Evolutionary conservation across 1,140 invertebrate genomes (phyloP).

Genomic region (Brachystomella parvula): DNA sequence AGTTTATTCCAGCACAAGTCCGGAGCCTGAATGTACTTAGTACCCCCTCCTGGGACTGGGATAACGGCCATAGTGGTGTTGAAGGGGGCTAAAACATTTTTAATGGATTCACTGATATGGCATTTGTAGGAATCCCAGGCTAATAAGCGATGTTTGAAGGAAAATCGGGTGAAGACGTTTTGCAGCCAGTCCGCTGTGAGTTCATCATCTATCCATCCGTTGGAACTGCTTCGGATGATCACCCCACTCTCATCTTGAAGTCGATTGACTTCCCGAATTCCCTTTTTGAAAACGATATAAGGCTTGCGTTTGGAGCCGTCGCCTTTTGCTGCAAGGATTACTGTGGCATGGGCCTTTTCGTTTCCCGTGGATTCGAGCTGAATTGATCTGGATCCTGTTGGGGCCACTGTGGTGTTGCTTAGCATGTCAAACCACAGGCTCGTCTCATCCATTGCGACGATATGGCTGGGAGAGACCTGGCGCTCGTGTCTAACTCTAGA

Average conservation of each 20-base stretch:
- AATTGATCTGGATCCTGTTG: background rate
- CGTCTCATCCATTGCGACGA: no score
- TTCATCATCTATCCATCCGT: constrained; percentile 37
- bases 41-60: constrained; percentile 35
- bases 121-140: constrained; percentile 36
- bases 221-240: constrained; percentile 24
- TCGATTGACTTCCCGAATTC: constrained; percentile 31
- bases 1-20: constrained; percentile 37
- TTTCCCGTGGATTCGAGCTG: constrained; percentile 36
- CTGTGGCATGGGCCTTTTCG: constrained; percentile 39
- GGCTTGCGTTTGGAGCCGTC: constrained; percentile 38
- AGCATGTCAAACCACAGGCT: background rate
- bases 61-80: constrained; percentile 30
- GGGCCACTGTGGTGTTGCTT: no score
- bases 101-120: constrained; percentile 24
- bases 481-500: no score
- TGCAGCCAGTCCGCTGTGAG: constrained; percentile 31
- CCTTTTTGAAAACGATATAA: no score
- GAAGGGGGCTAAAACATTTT: constrained; percentile 13
- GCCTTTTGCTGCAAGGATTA: constrained; percentile 35
- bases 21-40: constrained; percentile 36
- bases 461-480: background rate
- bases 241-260: constrained; percentile 27
- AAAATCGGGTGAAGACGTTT: constrained; percentile 25
- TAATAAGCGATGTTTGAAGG: constrained; percentile 20